Evolutionary conservation across 1,140 invertebrate species (phyloP).

Genomic region (Drosophila funebris): DNA sequence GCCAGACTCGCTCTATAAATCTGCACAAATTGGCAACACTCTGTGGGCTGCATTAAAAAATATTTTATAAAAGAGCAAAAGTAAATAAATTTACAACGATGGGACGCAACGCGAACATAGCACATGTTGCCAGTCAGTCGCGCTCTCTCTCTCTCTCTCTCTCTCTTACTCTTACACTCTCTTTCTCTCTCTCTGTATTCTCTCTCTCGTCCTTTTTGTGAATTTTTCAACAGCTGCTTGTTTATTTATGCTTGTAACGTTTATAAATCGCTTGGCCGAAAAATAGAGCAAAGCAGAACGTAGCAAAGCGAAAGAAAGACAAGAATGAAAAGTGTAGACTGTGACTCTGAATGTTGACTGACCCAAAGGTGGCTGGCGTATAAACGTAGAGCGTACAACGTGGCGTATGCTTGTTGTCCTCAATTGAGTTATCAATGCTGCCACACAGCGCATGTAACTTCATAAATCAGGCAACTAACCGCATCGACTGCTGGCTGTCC

Average conservation of each 20-base stretch:
- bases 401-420: conserved; percentile 71
- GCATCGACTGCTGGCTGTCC: conserved; percentile 45
- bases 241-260: conserved; percentile 81
- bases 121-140: conserved; percentile 69
- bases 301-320: not conserved
- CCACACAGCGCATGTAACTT: conserved; percentile 44
- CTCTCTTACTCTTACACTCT: not conserved
- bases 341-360: conserved; percentile 35
- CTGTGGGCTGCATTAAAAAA: conserved; percentile 78
- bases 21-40: conserved; percentile 81
- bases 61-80: conserved; percentile 79
- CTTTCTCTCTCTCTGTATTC: conserved; percentile 14
- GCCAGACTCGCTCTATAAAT: conserved; percentile 66
- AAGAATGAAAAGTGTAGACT: conserved; percentile 25
- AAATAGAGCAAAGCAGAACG: conserved; percentile 16
- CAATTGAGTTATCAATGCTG: conserved; percentile 71
- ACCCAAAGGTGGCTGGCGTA: conserved; percentile 59
- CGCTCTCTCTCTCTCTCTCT: not conserved
- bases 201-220: conserved; percentile 13
- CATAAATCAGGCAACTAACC: conserved; percentile 74
- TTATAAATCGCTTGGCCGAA: conserved; percentile 75
- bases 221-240: conserved; percentile 67
- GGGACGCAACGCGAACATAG: conserved; percentile 29
- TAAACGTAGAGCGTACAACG: conserved; percentile 49
- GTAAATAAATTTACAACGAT: conserved; percentile 74